These are phyloP conservation scores for Sinopyrophorus schimmeli DNA, from an alignment of 2,888 invertebrate species.

Conservation along the genomic window DNA sequence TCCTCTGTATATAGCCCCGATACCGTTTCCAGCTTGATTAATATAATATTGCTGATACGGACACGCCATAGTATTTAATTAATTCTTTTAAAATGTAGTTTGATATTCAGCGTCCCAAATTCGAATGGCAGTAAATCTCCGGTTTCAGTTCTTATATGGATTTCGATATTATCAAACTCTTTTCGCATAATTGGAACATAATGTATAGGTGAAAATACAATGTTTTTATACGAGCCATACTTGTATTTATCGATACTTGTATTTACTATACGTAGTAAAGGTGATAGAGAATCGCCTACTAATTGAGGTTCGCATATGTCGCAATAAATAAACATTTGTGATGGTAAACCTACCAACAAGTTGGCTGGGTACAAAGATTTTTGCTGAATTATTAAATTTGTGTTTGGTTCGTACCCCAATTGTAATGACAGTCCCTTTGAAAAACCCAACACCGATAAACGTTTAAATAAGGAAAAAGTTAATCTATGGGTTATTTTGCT, in stretches of 20 bases:
- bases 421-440: slow-evolving; percentile 2
- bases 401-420: slow-evolving; percentile 1
- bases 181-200: slow-evolving; percentile 33
- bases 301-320: slow-evolving; percentile 37
- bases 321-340: slow-evolving; percentile 17
- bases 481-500: slow-evolving; percentile 1
- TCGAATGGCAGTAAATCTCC: slow-evolving; percentile 25
- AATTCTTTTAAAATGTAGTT: slow-evolving; percentile 1
- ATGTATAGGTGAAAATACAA: slow-evolving; percentile 26
- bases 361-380: slow-evolving; percentile 11
- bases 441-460: not conserved
- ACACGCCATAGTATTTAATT: slow-evolving; percentile 4
- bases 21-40: slow-evolving; percentile 11
- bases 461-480: not conserved
- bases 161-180: slow-evolving; percentile 24
- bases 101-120: slow-evolving; percentile 18
- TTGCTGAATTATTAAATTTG: slow-evolving; percentile 12
- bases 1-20: slow-evolving; percentile 21
- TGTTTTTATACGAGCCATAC: slow-evolving; percentile 24
- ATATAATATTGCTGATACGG: slow-evolving; percentile 8
- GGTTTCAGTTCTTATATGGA: slow-evolving; percentile 25
- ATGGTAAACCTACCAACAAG: slow-evolving; percentile 34
- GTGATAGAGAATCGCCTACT: slow-evolving; percentile 38
- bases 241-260: slow-evolving; percentile 27
- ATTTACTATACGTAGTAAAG: slow-evolving; percentile 38